phyloP scores from a whole-genome alignment of 2,797 vertebrate genomes.

The Girardinus metallicus region DNA sequence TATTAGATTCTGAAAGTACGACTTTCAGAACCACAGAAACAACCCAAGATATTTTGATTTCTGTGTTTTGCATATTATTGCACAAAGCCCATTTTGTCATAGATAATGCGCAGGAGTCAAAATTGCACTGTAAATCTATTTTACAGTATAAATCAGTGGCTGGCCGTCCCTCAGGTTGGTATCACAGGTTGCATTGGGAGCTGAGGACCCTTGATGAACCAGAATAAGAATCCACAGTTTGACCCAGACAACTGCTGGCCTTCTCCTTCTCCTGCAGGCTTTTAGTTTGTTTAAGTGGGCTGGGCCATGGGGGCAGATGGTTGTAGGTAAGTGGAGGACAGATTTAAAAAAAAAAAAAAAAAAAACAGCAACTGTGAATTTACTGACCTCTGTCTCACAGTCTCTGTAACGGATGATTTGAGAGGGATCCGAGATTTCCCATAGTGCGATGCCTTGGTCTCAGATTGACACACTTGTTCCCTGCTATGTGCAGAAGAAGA shows the following conservation, averaged over 20 bases:
- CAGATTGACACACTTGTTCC: slow-evolving; percentile 62
- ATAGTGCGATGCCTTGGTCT: slow-evolving; percentile 46
- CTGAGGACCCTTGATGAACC: slow-evolving; percentile 39
- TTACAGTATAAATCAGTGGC: slow-evolving; percentile 12
- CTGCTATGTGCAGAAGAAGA: slow-evolving; percentile 36
- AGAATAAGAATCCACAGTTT: slow-evolving; percentile 31
- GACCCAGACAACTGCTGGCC: slow-evolving; percentile 35
- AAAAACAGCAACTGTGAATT: slow-evolving; percentile 32
- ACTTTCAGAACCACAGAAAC: background rate
- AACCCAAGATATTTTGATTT: background rate
- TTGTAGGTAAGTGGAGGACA: slow-evolving; percentile 38
- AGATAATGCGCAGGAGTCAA: background rate
- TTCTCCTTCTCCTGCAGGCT: slow-evolving; percentile 40
- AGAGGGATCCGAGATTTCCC: slow-evolving; percentile 51
- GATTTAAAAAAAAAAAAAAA: background rate
- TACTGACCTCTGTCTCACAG: slow-evolving; percentile 41
- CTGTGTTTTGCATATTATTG: background rate
- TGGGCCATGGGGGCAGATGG: slow-evolving; percentile 38
- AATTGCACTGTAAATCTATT: background rate
- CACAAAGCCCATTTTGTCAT: background rate
- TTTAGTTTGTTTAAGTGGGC: slow-evolving; percentile 58
- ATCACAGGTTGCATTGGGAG: slow-evolving; percentile 24
- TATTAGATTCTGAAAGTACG: background rate
- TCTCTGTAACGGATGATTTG: slow-evolving; percentile 54
- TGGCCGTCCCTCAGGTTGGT: slow-evolving; percentile 33